A percentile compares a stretch with the other conserved stretches of the same genome.
phyloP scores from a whole-genome alignment of 2,797 vertebrate genomes.

The Microcaecilia unicolor region DNA sequence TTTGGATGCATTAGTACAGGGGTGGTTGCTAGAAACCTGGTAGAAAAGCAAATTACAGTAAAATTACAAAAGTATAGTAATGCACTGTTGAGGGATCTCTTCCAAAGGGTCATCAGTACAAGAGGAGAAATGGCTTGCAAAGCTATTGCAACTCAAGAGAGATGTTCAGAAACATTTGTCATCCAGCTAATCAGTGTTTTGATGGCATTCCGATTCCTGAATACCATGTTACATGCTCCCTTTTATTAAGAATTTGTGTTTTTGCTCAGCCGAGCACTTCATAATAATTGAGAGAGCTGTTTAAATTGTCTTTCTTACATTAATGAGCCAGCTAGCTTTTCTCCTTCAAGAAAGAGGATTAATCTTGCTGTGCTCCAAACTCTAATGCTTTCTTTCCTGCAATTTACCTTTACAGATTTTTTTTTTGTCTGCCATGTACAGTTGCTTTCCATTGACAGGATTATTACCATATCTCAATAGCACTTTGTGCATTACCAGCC shows the following conservation, averaged over 20 bases:
- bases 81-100: background rate
- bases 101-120: background rate
- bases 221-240: conserved; percentile 1
- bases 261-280: background rate
- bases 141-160: background rate
- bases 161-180: conserved; percentile 5
- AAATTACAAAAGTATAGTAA: conserved; percentile 1
- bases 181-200: conserved; percentile 1
- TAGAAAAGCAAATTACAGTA: background rate
- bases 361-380: no score
- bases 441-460: no score
- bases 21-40: conserved; percentile 30
- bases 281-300: background rate
- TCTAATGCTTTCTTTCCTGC: no score
- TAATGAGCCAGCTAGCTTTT: no score
- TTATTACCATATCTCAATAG: no score
- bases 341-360: no score
- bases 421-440: no score
- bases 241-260: background rate
- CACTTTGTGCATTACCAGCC: no score
- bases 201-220: background rate
- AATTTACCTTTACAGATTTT: no score
- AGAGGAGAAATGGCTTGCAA: background rate
- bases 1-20: conserved; percentile 20
- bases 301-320: no score